Evolutionary conservation across 2,888 invertebrate species (phyloP), one percentile per base, ranked within the genome.

Genomic region (Drosophila pseudotakahashii): DNA sequence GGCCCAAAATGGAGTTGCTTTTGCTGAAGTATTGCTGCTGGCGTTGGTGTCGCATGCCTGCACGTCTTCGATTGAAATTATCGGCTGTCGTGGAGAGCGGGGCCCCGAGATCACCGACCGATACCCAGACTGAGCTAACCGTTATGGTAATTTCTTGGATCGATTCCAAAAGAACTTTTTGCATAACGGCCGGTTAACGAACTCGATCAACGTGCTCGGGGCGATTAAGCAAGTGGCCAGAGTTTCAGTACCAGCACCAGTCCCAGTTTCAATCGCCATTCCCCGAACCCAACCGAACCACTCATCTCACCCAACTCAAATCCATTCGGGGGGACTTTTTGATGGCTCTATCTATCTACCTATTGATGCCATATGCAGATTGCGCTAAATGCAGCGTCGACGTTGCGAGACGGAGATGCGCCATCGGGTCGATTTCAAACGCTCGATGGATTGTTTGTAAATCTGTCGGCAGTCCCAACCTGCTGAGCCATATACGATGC

Each of bases 71-170:
- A 66, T 66, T 63, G 66, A 67, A 57, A 67, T 67, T 57, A 67
- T 67, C 67, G 45, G 2, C 66, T 26, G 59, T 26, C 32, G 34
- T 52, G 37, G 53, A 23, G 45, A 47, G 64, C 64, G 39, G 39
- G 45, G 64, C 32, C 23, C 62, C n/a, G 52, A 39, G 53, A 64
- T 57, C 37, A 52, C 9, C 34, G 39, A 48, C 60, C 47, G 14
- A 39, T 36, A 13, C 32, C 14, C 60, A 23, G 39, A 48, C 23
- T 11, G 61, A 60, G 58, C 69, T 79, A 80, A 82, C 86, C 70
- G 81, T 82, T 82, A 82, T 82, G 81, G 81, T 85, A 83, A 82
- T 82, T 83, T 79, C 79, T 74, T 83, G 72, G 73, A 85, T 80
- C 77, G 77, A 82, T 79, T 83, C 86, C 70, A 82, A 77, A 72